Percentiles rank a stretch among this genome's conserved stretches.
These are phyloP conservation scores for Pyrocoelia pectoralis DNA, from an alignment of 2,888 invertebrate genomes.

Conservation along the genomic window DNA sequence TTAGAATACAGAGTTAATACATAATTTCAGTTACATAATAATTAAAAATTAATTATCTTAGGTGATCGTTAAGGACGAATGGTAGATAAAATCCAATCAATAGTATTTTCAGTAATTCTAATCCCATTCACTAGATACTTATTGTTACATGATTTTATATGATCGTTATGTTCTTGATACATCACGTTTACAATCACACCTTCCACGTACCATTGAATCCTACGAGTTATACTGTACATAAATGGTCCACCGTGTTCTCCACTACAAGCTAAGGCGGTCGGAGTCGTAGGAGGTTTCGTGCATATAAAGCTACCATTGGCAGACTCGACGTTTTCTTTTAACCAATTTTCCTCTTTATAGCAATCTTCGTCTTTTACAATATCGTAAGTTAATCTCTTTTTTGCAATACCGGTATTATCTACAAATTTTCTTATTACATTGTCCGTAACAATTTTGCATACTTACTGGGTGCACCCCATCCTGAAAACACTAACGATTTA, in stretches of 20 bases:
- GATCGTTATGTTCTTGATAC: background rate
- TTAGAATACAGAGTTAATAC: no score
- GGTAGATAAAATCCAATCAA: slow-evolving; percentile 9
- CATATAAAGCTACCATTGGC: slow-evolving; percentile 13
- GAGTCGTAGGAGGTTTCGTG: background rate
- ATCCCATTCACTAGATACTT: slow-evolving; percentile 1
- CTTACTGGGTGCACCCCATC: slow-evolving; percentile 14
- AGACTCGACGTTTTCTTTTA: background rate
- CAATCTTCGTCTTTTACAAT: background rate
- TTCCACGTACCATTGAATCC: slow-evolving; percentile 13
- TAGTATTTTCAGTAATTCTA: slow-evolving; percentile 7
- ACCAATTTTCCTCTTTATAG: slow-evolving; percentile 1
- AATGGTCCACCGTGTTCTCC: slow-evolving; percentile 15
- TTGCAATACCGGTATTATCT: slow-evolving; percentile 3
- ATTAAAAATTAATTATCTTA: no score
- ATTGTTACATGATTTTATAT: background rate
- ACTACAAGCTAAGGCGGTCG: background rate
- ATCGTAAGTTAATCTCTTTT: slow-evolving; percentile 11
- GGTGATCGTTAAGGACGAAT: background rate
- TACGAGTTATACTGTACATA: slow-evolving; percentile 11
- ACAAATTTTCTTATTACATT: background rate
- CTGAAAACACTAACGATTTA: slow-evolving; percentile 10
- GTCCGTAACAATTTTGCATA: background rate
- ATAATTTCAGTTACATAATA: no score
- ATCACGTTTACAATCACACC: slow-evolving; percentile 6